These are phyloP conservation scores for Neotoxoptera formosana DNA, from an alignment of 1,140 invertebrate species.

Conservation along the genomic window DNA sequence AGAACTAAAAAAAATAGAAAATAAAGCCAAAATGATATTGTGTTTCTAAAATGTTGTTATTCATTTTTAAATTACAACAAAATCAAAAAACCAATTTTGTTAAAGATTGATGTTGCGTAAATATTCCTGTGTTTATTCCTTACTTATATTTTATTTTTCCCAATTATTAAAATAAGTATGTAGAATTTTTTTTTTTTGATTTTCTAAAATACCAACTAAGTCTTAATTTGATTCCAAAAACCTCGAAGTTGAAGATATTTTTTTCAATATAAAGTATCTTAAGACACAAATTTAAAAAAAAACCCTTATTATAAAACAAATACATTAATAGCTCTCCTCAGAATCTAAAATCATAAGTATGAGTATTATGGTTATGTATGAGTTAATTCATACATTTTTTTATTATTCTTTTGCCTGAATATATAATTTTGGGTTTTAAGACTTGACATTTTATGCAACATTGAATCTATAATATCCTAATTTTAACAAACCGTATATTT, in stretches of 20 bases:
- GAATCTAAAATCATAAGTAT: background rate
- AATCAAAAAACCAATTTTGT: too few relatives aligned
- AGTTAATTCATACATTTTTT: background rate
- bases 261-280: background rate
- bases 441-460: too few relatives aligned
- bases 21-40: too few relatives aligned
- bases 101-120: background rate
- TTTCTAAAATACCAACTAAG: too few relatives aligned
- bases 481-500: background rate
- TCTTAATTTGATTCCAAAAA: background rate
- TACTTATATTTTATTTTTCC: too few relatives aligned
- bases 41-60: too few relatives aligned
- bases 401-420: background rate
- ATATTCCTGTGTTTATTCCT: too few relatives aligned
- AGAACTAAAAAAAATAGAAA: too few relatives aligned
- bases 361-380: too few relatives aligned
- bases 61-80: too few relatives aligned
- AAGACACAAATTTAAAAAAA: background rate
- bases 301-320: background rate
- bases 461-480: background rate
- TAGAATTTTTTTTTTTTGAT: too few relatives aligned
- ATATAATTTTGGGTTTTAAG: background rate
- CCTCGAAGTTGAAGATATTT: background rate
- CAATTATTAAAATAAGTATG: too few relatives aligned
- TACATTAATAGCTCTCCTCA: background rate